Conservation (phyloP, 2,797 vertebrate species). For the Platyrinchus mystaceus region DNA sequence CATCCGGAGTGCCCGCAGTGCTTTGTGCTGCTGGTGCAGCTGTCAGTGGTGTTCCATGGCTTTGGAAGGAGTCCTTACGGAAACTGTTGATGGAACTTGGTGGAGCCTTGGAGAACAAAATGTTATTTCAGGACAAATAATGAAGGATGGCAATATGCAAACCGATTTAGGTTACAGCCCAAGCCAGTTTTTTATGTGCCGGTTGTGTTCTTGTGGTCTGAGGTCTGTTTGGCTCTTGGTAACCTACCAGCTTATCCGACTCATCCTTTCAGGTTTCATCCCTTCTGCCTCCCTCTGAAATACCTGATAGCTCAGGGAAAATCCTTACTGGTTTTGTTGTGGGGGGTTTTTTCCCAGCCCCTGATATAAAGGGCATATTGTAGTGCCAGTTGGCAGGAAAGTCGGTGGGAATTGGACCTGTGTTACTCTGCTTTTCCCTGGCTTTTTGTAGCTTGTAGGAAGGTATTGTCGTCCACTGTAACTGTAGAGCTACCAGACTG, state of each 20-base stretch:
- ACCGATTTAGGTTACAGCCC: accelerated
- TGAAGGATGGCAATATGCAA: neutral
- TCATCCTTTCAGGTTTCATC: neutral
- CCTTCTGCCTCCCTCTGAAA: neutral
- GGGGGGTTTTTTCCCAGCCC: neutral
- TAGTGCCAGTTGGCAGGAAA: neutral
- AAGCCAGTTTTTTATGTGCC: neutral
- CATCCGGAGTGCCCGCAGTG: neutral
- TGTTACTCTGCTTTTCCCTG: neutral
- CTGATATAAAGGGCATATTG: neutral
- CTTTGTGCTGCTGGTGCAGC: neutral
- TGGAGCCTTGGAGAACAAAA: neutral
- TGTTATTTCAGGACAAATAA: neutral
- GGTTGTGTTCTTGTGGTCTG: neutral
- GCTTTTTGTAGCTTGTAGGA: neutral
- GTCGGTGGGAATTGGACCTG: neutral
- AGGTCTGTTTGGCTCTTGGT: neutral
- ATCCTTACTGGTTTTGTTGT: neutral
- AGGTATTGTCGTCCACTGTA: neutral
- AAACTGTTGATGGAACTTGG: neutral
- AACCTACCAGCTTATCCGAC: neutral
- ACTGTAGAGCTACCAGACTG: neutral
- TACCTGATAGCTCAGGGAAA: neutral
- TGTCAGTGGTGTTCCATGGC: accelerated
- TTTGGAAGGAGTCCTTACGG: neutral